Evolutionary conservation across 2,888 invertebrate genomes (phyloP).

Genomic region (Norana najaformis): DNA sequence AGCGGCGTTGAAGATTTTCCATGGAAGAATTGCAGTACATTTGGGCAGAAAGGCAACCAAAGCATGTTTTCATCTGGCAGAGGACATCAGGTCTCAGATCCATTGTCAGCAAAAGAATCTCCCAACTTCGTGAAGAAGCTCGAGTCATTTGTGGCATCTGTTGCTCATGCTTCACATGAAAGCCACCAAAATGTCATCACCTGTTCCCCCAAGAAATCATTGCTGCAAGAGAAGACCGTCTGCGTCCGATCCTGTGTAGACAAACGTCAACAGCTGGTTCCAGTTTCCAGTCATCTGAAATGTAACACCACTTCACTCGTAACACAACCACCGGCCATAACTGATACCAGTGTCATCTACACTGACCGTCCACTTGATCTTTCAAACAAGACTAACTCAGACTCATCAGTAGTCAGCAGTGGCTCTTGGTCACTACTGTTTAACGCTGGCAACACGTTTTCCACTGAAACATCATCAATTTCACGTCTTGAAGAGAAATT

Average conservation of each 20-base stretch:
- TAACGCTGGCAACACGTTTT: neutral
- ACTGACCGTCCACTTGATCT: constrained; percentile 14
- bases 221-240: neutral
- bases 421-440: neutral
- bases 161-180: neutral
- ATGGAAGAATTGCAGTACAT: neutral
- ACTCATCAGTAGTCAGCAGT: neutral
- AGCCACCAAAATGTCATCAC: neutral
- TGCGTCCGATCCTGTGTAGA: neutral
- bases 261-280: neutral
- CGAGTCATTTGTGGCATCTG: constrained; percentile 6
- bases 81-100: neutral
- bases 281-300: neutral
- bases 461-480: neutral
- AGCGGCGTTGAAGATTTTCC: neutral
- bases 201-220: too few relatives aligned
- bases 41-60: neutral
- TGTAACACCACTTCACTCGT: neutral
- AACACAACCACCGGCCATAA: neutral
- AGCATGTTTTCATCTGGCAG: neutral
- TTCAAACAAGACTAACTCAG: neutral
- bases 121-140: neutral
- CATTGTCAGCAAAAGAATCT: neutral
- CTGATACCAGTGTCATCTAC: neutral
- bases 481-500: neutral